Evolutionary conservation across 1,140 invertebrate genomes (phyloP).

Genomic region (Zaprionus camerounensis): DNA sequence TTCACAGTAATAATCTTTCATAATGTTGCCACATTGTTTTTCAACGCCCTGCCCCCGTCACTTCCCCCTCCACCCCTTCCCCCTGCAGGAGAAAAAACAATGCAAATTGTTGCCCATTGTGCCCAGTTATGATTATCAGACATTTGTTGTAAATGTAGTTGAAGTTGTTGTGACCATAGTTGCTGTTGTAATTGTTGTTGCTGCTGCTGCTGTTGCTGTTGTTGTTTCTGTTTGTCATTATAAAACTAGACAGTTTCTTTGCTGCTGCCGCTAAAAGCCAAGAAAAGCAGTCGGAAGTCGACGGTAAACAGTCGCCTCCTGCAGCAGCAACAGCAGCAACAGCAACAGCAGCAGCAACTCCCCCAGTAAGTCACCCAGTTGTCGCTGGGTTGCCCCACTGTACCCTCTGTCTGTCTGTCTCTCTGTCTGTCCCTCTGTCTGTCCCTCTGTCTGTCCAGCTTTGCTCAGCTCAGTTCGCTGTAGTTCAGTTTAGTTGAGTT

Average conservation of each 20-base stretch:
- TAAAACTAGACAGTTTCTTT: conserved; percentile 39
- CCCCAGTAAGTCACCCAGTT: conserved; percentile 56
- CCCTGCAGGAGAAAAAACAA: conserved; percentile 21
- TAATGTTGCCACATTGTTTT: conserved; percentile 50
- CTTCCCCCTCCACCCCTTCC: not conserved
- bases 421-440: not conserved
- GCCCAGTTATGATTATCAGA: conserved; percentile 76
- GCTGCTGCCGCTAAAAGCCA: conserved; percentile 10
- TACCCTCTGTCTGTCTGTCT: not conserved
- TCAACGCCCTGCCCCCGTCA: not conserved
- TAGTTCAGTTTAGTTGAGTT: conserved; percentile 34
- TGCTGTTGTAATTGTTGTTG: conserved; percentile 32
- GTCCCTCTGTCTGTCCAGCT: not conserved
- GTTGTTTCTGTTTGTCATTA: conserved; percentile 22
- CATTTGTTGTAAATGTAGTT: conserved; percentile 55
- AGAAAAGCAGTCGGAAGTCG: conserved; percentile 35
- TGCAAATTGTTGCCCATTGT: conserved; percentile 66
- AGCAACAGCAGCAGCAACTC: conserved; percentile 5
- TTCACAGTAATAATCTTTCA: conserved; percentile 53
- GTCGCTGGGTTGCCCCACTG: conserved; percentile 11
- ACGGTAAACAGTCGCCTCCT: conserved; percentile 13
- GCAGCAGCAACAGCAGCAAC: not conserved
- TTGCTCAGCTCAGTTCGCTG: conserved; percentile 30
- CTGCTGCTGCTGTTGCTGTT: not conserved
- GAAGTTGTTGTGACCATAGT: conserved; percentile 47